Evolutionary conservation across 2,797 vertebrate species (phyloP), one percentile per base, ranked within the genome.

Genomic region (Siniperca undulata): DNA sequence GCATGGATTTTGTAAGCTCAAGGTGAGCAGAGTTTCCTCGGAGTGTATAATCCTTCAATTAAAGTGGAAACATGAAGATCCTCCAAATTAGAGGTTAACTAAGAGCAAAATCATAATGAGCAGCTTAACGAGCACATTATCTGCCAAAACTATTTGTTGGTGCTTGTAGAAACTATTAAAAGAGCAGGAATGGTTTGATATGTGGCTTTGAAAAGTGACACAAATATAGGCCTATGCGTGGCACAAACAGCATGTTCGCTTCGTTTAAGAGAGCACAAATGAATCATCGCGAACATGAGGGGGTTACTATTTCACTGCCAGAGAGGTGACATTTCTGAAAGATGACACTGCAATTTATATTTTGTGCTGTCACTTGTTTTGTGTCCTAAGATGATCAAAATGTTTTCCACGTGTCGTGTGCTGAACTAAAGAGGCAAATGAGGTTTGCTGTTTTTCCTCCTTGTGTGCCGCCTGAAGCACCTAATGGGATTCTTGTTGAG

Each of bases 401-500:
- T 77, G 44, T 48, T 66, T 30, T 65, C 34, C 52, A 14, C 1
- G 0, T n/a, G 61, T 72, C 40, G 30, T 74, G 58, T 30, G 38
- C 4, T 2, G 17, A 69, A 52, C 68, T 62, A 34, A 85, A 74
- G 34, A 77, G 44, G 4, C 68, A 69, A 77, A 77, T 50, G 24
- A 80, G 74, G 59, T 59, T 77, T 53, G 2, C 42, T 16, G 5
- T n/a, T 60, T 66, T 3, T 24, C 8, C 7, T 69, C 20, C 38
- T 11, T 0, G 9, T 40, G 74, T 34, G 78, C 40, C 10, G 60
- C 82, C 83, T 74, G 68, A 38, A 81, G 83, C 85, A 30, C 70
- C 73, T 83, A 70, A 89, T 82, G 48, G 72, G 77, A 74, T 86
- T 89, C 80, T 61, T 73, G 52, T 55, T 17, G 48, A 69, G 69